A percentile compares a stretch with the other conserved stretches of the same genome.
phyloP scores from a whole-genome alignment of 2,888 invertebrate genomes.

The Germaria angustata region DNA sequence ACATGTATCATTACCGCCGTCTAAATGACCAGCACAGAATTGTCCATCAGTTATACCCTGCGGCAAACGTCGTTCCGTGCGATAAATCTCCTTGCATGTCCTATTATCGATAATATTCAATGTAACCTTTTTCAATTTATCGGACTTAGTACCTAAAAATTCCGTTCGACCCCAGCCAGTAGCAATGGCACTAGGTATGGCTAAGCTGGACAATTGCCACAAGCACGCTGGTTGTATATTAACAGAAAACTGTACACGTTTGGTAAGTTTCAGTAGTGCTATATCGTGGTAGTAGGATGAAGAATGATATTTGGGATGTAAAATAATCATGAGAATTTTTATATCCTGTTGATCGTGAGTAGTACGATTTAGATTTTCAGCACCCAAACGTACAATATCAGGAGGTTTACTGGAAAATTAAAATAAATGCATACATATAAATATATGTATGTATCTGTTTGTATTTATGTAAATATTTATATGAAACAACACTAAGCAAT shows the following conservation, averaged over 20 bases:
- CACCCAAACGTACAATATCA: constrained; percentile 81
- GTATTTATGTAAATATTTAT: no score
- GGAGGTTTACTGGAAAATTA: constrained; percentile 79
- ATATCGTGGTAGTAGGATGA: constrained; percentile 83
- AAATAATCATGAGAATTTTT: constrained; percentile 78
- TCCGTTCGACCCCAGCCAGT: constrained; percentile 79
- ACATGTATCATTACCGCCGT: constrained; percentile 79
- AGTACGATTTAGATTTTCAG: constrained; percentile 80
- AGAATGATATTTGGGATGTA: constrained; percentile 81
- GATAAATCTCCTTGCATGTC: constrained; percentile 74
- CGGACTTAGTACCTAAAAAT: constrained; percentile 76
- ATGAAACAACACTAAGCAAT: no score
- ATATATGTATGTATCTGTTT: no score
- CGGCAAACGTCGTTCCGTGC: constrained; percentile 75
- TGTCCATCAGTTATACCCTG: constrained; percentile 78
- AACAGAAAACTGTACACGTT: no score
- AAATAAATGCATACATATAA: no score
- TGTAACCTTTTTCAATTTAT: constrained; percentile 78
- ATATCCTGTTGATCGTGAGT: constrained; percentile 79
- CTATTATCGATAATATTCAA: constrained; percentile 75
- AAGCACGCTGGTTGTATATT: no score
- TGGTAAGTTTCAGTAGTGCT: constrained; percentile 77
- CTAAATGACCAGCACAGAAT: constrained; percentile 80
- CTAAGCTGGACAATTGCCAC: no score
- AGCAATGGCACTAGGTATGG: constrained; percentile 73